Conservation (phyloP, 2,797 vertebrate species). For the Mionectes olivaceus region DNA sequence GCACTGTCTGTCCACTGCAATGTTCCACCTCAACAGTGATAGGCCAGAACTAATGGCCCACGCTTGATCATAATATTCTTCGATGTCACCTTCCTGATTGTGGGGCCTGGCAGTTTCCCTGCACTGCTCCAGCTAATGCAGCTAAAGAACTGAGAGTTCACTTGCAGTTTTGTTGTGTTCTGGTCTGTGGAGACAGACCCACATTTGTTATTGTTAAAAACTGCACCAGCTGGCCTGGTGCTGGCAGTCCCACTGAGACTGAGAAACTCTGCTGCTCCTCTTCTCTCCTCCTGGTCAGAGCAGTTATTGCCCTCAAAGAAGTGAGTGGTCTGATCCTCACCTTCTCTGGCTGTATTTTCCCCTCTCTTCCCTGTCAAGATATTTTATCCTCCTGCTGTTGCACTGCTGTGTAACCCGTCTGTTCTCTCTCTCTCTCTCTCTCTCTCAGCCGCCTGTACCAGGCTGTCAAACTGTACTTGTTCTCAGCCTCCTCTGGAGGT, state of each 20-base stretch:
- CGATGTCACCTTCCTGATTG: not conserved
- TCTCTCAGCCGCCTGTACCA: slow-evolving; percentile 85
- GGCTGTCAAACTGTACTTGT: slow-evolving; percentile 89
- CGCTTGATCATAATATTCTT: slow-evolving; percentile 28
- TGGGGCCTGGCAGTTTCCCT: not conserved
- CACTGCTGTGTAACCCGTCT: not conserved
- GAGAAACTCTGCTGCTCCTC: not conserved
- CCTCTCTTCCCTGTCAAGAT: not conserved
- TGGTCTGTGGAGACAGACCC: not conserved
- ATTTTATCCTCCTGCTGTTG: not conserved
- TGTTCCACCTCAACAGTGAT: slow-evolving; percentile 6
- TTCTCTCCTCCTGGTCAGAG: not conserved
- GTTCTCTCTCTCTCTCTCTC: not conserved
- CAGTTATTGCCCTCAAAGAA: not conserved
- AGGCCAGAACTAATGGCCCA: slow-evolving; percentile 47
- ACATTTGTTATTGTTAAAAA: not conserved
- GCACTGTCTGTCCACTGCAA: not conserved
- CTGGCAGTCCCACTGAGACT: not conserved
- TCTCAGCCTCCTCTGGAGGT: slow-evolving; percentile 81
- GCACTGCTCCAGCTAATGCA: not conserved
- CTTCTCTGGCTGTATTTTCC: not conserved
- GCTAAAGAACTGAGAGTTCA: not conserved
- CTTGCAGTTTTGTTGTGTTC: not conserved
- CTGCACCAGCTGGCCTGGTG: not conserved
- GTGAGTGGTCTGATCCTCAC: not conserved